Evolutionary conservation across 2,113 vertebrate species (phyloP).

Genomic region (Bucco capensis): DNA sequence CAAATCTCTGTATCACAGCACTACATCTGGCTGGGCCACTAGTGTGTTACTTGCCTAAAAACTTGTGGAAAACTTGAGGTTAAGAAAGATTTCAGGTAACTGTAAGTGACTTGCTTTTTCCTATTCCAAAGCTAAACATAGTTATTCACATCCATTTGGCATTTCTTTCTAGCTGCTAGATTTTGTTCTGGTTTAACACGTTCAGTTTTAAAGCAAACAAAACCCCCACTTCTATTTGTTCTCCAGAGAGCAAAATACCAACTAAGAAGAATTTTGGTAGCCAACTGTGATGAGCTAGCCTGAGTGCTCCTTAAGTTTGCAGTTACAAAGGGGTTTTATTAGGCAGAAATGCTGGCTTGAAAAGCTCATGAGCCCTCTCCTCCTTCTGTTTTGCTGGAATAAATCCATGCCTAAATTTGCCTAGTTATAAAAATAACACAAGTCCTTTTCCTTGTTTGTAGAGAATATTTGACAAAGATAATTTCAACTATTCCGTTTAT

Average conservation of each 20-base stretch:
- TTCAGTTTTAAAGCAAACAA: not conserved
- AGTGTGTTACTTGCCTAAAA: not conserved
- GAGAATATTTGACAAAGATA: not conserved
- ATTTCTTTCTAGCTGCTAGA: not conserved
- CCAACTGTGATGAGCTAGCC: not conserved
- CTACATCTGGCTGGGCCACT: not conserved
- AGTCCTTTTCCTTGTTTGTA: not conserved
- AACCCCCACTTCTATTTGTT: not conserved
- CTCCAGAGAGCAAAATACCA: not conserved
- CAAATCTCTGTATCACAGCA: not conserved
- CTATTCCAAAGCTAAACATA: not conserved
- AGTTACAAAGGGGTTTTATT: not conserved
- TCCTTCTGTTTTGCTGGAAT: not conserved
- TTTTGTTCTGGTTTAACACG: not conserved
- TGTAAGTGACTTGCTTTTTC: not conserved
- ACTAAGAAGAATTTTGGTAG: not conserved
- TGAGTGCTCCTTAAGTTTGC: not conserved
- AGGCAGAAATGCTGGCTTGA: not conserved
- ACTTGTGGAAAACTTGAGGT: not conserved
- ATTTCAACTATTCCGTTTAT: not conserved
- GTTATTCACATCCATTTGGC: not conserved
- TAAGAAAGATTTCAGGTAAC: not conserved
- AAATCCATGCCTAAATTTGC: not conserved
- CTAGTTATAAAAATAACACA: not conserved
- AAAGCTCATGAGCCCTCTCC: not conserved